Evolutionary conservation across 2,797 vertebrate species (phyloP).

Genomic region (Clarias pachynema): DNA sequence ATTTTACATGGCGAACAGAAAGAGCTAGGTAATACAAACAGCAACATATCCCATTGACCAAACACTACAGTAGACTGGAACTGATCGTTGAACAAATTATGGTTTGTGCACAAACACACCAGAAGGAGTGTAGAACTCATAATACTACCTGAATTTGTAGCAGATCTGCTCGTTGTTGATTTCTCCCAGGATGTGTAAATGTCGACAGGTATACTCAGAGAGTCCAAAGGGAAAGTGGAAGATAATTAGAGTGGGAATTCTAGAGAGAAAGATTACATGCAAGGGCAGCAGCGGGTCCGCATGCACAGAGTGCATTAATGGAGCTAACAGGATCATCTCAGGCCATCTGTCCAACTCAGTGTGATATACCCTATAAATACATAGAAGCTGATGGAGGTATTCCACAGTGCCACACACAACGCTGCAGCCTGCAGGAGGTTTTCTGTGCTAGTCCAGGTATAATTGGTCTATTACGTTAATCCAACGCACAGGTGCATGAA

Average conservation of each 20-base stretch:
- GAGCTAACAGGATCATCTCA: slow-evolving; percentile 56
- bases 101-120: not conserved
- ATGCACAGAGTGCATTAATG: slow-evolving; percentile 45
- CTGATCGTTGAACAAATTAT: not conserved
- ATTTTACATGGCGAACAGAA: not conserved
- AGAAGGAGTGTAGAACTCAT: not conserved
- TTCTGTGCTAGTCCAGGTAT: slow-evolving; percentile 19
- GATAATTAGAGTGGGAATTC: slow-evolving; percentile 27
- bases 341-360: slow-evolving; percentile 51
- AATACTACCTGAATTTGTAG: not conserved
- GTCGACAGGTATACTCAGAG: not conserved
- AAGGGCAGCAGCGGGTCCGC: slow-evolving; percentile 17
- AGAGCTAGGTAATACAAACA: not conserved
- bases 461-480: slow-evolving; percentile 23
- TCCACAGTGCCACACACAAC: slow-evolving; percentile 13
- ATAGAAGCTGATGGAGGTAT: slow-evolving; percentile 30
- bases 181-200: slow-evolving; percentile 19
- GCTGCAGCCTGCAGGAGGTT: not conserved
- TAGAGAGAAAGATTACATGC: slow-evolving; percentile 34
- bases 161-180: not conserved
- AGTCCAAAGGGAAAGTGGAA: slow-evolving; percentile 20
- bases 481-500: slow-evolving; percentile 1
- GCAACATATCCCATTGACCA: not conserved
- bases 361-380: slow-evolving; percentile 55
- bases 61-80: not conserved